Evolutionary conservation across 2,797 vertebrate species (phyloP).

Genomic region (Sus cebifrons): DNA sequence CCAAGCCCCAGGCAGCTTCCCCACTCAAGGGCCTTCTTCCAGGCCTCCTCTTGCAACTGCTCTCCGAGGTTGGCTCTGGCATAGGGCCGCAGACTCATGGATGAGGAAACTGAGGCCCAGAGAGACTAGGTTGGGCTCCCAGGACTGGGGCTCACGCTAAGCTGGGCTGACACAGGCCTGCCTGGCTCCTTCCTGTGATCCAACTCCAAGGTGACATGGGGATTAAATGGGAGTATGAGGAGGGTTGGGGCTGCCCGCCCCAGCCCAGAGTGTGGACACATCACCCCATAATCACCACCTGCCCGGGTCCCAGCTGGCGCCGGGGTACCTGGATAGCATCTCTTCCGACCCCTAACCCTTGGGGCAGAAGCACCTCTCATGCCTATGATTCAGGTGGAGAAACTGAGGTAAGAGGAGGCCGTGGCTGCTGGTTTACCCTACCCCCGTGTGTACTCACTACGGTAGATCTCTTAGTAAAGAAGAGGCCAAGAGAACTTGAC

Average conservation of each 20-base stretch:
- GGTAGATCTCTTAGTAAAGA: not conserved
- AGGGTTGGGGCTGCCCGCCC: not conserved
- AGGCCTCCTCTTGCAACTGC: not conserved
- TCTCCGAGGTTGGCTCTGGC: not conserved
- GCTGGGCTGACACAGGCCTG: not conserved
- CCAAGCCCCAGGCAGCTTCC: too few relatives aligned
- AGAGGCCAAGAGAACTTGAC: not conserved
- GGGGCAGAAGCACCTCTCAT: conserved; percentile 15
- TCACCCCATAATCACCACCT: conserved; percentile 75
- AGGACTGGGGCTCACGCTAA: not conserved
- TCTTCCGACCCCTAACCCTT: conserved; percentile 56
- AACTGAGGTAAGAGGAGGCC: conserved; percentile 63
- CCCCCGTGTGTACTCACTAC: not conserved
- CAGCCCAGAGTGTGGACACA: not conserved
- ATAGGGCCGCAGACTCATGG: not conserved
- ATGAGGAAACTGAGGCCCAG: conserved; percentile 36
- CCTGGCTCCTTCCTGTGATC: not conserved
- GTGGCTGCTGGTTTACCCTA: not conserved
- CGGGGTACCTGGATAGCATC: conserved; percentile 61
- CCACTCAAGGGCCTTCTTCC: not conserved
- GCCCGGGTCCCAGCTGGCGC: conserved; percentile 47
- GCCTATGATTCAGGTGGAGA: conserved; percentile 70
- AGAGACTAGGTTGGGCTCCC: not conserved
- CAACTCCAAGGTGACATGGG: conserved; percentile 46
- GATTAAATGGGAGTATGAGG: not conserved